Evolutionary conservation across 1,140 invertebrate genomes (phyloP).

Genomic region (Drosophila nannoptera): DNA sequence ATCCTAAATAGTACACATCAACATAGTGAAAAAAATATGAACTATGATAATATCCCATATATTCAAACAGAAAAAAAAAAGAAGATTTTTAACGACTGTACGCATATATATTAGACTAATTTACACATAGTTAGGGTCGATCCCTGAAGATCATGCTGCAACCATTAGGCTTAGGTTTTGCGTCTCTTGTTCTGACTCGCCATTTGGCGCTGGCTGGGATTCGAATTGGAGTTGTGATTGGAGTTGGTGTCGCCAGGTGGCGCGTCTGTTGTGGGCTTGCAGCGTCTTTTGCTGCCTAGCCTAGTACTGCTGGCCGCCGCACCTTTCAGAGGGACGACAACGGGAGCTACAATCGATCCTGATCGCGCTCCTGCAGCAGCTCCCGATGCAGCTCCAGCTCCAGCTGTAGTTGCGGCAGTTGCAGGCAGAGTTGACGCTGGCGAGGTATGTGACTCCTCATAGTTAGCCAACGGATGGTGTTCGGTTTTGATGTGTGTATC

Average conservation of each 20-base stretch:
- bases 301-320: background rate
- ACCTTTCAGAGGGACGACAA: background rate
- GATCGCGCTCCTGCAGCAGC: background rate
- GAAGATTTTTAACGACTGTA: too few species aligned
- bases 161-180: background rate
- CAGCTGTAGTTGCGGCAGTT: background rate
- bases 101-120: slow-evolving; percentile 6
- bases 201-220: slow-evolving; percentile 30
- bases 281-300: slow-evolving; percentile 35
- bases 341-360: background rate
- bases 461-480: slow-evolving; percentile 13
- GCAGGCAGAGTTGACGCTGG: background rate
- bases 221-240: background rate
- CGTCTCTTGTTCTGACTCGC: slow-evolving; percentile 6
- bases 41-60: too few species aligned
- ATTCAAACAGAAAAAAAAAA: too few species aligned
- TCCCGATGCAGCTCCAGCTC: background rate
- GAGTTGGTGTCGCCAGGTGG: background rate
- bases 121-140: background rate
- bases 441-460: slow-evolving; percentile 12
- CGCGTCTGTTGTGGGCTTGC: slow-evolving; percentile 26
- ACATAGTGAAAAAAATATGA: too few species aligned
- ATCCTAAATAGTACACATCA: too few species aligned
- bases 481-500: slow-evolving; percentile 50
- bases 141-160: background rate